Base-by-base conservation (phyloP, 2,888 invertebrate genomes). In the Ischnus inquisitorius region DNA sequence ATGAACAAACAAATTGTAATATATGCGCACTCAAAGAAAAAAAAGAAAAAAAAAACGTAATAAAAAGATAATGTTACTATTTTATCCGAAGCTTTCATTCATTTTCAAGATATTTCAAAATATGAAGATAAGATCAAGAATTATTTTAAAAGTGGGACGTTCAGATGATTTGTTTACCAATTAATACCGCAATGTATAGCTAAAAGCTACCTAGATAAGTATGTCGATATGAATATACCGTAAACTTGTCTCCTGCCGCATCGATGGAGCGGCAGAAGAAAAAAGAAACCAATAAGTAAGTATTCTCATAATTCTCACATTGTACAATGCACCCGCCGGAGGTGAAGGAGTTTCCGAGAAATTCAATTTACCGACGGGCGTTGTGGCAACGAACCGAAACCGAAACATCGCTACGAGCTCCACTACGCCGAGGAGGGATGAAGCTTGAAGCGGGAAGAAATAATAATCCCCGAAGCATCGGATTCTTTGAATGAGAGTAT, bases 21-120 rank as follows among this genome's bases (percentile, higher is more conserved):
- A 93, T 93, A 93, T 93, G 91, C 92, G 90, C 91, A 92, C 90
- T 90, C 90, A 93, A 72, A 79, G 57, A 34, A 54, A 34, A 69
- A 69, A 69, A 57, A 22, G 48, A 48, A 46, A 46, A 71, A 71
- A 83, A 41, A 65, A 64, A 54, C 81, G 46, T 74, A 84, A 93
- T 93, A 93, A 93, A 93, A 91, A 92, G 90, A 92, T 87, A 74
- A 79, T 65, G 91, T 93, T 93, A 92, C 91, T 93, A 93, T 93
- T 93, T 93, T 93, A 93, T 86, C 76, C 75, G 75, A 84, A 51
- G 79, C 65, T 76, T 72, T 69, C 60, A 69, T 79, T 84, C 43
- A 41, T 54, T 78, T 68, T 57, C n/a, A n/a, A n/a, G n/a, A n/a
- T n/a, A n/a, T n/a, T n/a, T n/a, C n/a, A n/a, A n/a, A n/a, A n/a